Evolutionary conservation across 2,113 vertebrate genomes (phyloP).

Genomic region (Melanerpes aurifrons): DNA sequence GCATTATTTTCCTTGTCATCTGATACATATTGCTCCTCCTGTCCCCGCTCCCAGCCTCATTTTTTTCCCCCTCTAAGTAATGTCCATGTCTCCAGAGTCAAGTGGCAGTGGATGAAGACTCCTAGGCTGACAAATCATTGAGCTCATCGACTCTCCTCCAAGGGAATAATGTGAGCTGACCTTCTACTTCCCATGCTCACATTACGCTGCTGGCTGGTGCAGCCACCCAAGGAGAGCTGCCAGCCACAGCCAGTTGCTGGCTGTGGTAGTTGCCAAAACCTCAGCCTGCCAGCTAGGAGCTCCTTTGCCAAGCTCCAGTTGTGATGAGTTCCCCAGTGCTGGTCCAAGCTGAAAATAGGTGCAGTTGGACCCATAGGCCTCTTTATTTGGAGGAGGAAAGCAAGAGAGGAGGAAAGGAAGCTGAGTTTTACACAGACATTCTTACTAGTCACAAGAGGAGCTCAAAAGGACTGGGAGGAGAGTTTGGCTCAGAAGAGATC

Average conservation of each 20-base stretch:
- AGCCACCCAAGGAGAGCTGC: neutral
- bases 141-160: neutral
- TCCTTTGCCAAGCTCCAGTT: neutral
- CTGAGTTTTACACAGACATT: neutral
- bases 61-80: neutral
- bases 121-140: neutral
- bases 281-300: neutral
- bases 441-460: neutral
- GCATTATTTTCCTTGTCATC: neutral
- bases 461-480: neutral
- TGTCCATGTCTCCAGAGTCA: neutral
- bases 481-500: neutral
- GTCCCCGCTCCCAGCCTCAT: neutral
- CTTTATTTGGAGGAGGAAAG: neutral
- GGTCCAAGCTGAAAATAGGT: slow-evolving; percentile 2
- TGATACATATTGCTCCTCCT: neutral
- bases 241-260: neutral
- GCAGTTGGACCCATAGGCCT: neutral
- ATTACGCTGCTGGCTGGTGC: neutral
- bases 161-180: neutral
- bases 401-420: neutral
- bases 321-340: neutral
- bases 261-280: neutral
- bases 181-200: neutral
- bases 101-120: neutral